A percentile compares a stretch with the other conserved stretches of the same genome.
These are phyloP conservation scores for Rousettus leschenaultii DNA, from an alignment of 2,113 vertebrate genomes.

Conservation along the genomic window DNA sequence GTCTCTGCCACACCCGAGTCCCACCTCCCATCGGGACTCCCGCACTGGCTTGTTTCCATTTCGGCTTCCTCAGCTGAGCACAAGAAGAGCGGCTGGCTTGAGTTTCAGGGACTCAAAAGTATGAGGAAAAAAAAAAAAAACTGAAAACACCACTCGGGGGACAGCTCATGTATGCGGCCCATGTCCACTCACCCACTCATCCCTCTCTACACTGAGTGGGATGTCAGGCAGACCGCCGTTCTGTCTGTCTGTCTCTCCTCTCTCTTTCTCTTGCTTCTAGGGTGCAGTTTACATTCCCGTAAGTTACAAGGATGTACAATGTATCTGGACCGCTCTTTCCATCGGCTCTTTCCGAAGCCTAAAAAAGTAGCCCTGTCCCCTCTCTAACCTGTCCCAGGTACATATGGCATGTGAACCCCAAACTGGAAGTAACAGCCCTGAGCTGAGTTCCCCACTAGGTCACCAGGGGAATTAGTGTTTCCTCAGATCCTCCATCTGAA, in stretches of 20 bases:
- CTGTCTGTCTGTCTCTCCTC: background rate
- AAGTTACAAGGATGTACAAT: background rate
- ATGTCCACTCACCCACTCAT: background rate
- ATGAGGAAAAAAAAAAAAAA: background rate
- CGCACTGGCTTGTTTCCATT: background rate
- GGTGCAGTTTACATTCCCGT: background rate
- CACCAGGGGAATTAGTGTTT: background rate
- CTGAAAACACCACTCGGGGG: background rate
- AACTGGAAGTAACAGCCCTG: background rate
- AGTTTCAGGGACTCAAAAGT: background rate
- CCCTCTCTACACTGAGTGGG: rapidly evolving
- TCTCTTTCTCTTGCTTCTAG: no score
- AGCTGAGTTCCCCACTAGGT: background rate
- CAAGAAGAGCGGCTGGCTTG: background rate
- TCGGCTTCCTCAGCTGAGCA: background rate
- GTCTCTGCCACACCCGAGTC: rapidly evolving
- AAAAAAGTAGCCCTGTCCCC: background rate
- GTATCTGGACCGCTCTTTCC: background rate
- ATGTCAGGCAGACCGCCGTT: background rate
- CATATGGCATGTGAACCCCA: background rate
- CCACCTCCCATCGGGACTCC: background rate
- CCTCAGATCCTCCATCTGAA: background rate
- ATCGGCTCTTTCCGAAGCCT: background rate
- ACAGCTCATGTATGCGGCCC: rapidly evolving
- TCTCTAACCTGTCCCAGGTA: background rate